Conservation (phyloP, 2,797 vertebrate species). For the Phataginus tetradactyla region DNA sequence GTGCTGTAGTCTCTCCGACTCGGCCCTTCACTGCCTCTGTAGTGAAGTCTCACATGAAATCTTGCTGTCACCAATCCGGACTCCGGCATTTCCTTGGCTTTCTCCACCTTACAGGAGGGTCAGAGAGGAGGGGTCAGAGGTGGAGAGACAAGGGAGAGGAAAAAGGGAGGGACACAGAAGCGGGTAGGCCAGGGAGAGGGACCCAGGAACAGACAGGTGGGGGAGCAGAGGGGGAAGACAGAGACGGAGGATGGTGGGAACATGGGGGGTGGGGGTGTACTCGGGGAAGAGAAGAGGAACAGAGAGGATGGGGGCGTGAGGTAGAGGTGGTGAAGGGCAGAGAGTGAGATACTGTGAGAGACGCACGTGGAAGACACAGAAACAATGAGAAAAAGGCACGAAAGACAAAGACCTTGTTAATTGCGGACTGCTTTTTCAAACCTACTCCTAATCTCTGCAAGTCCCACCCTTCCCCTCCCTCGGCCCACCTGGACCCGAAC, state of each 20-base stretch:
- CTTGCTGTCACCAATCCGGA: too few species aligned
- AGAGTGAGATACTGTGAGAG: background rate
- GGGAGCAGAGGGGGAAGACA: background rate
- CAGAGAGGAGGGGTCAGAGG: background rate
- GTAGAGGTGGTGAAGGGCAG: background rate
- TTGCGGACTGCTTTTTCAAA: too few species aligned
- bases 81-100: too few species aligned
- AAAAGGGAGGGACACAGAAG: background rate
- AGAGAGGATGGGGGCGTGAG: background rate
- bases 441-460: background rate
- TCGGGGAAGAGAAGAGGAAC: background rate
- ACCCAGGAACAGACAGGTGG: background rate
- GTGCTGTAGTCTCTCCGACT: too few species aligned
- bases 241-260: background rate
- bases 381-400: background rate
- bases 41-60: too few species aligned
- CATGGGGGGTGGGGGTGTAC: fast-evolving
- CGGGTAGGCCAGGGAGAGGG: too few species aligned
- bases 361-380: background rate
- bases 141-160: background rate
- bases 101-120: background rate
- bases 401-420: background rate
- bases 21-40: too few species aligned
- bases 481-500: background rate
- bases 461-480: background rate